These are phyloP conservation scores for Anhinga anhinga DNA, from an alignment of 2,113 vertebrate genomes.

Conservation along the genomic window DNA sequence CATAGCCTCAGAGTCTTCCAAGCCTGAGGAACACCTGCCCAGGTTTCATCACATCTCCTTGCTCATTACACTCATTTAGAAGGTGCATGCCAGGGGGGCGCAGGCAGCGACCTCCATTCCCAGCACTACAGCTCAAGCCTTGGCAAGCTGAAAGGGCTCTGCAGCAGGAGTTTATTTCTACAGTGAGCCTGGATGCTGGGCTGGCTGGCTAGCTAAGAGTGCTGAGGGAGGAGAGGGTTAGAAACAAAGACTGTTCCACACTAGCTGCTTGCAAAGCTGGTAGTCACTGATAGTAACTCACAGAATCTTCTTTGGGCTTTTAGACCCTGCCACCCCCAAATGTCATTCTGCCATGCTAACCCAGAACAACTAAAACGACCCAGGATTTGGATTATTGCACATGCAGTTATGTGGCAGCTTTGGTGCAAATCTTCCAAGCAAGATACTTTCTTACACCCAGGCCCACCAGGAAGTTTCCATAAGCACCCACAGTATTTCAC, in stretches of 20 bases:
- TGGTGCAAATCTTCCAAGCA: neutral
- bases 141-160: neutral
- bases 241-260: neutral
- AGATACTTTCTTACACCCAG: neutral
- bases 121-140: neutral
- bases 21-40: neutral
- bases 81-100: neutral
- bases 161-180: neutral
- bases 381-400: neutral
- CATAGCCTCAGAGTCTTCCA: neutral
- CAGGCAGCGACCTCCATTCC: fast-evolving
- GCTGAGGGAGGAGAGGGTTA: neutral
- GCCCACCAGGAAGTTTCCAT: neutral
- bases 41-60: neutral
- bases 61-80: neutral
- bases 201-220: neutral
- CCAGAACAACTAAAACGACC: neutral
- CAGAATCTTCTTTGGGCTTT: neutral
- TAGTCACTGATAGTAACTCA: neutral
- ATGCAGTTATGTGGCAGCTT: neutral
- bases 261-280: neutral
- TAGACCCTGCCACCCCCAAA: neutral
- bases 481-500: neutral
- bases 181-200: neutral
- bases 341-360: neutral